Conservation (phyloP, 2,113 vertebrate genomes). For the Neodontobutis hainanensis region DNA sequence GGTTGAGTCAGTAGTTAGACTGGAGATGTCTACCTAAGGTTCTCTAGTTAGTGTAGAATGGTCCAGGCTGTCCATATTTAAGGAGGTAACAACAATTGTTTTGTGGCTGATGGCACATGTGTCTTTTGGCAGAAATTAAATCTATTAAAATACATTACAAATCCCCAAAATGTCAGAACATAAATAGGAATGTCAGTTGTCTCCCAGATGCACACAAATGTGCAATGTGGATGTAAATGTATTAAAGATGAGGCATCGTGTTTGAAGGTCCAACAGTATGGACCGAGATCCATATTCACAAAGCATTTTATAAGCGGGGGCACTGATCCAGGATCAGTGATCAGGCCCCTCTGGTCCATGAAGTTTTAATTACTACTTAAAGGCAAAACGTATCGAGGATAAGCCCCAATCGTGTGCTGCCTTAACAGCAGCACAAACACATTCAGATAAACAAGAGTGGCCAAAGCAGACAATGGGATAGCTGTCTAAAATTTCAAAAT, state of each 20-base stretch:
- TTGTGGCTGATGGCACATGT: conserved; percentile 69
- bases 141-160: conserved; percentile 72
- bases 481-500: conserved; percentile 52
- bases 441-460: conserved; percentile 71
- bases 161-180: conserved; percentile 37
- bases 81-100: conserved; percentile 77
- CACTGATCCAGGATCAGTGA: conserved; percentile 52
- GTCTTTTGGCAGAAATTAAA: conserved; percentile 63
- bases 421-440: conserved; percentile 63
- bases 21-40: conserved; percentile 62
- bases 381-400: conserved; percentile 72
- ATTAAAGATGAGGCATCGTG: conserved; percentile 73
- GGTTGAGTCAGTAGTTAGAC: conserved; percentile 8
- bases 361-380: conserved; percentile 65
- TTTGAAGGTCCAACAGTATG: conserved; percentile 68
- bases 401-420: conserved; percentile 65
- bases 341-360: conserved; percentile 70
- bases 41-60: conserved; percentile 47
- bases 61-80: conserved; percentile 67
- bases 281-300: conserved; percentile 74
- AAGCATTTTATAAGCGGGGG: conserved; percentile 64
- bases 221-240: conserved; percentile 39
- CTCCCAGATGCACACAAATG: conserved; percentile 48
- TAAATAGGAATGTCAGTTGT: conserved; percentile 72
- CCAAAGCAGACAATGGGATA: conserved; percentile 63